Evolutionary conservation across 2,113 vertebrate species (phyloP), one percentile per base, ranked within the genome.

Genomic region (Axis porcinus): DNA sequence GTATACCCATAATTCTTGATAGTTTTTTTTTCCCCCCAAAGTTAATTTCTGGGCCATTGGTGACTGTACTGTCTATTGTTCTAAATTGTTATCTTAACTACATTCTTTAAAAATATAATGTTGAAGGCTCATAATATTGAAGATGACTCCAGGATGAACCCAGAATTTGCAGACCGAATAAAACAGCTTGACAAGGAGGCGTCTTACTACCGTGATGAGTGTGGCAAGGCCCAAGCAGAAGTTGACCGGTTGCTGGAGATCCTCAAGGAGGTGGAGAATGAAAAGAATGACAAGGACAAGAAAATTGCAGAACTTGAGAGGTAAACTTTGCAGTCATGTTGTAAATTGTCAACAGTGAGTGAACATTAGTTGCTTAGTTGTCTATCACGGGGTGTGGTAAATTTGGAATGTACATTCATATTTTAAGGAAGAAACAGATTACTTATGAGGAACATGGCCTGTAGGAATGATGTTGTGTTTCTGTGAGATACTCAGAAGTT

Each of bases 221-320:
- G 99, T 86, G 98, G 99, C 93, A 99, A 99, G 98, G 99, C 99
- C 36, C 99, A 99, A 97, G 99, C 99, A 1, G 99, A 99, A 98
- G 99, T 99, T 81, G 99, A 99, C 98, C 98, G 99, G 97, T 98
- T 99, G 86, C 99, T 99, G 98, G 99, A 99, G 95, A 99, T 99
- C 96, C 99, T 99, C 96, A 99, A 99, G 96, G 99, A 99, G 89
- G 99, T 99, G 76, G 99, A 99, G 97, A 99, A 99, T 47, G 99
- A 99, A 97, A 99, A 99, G 98, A 99, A 99, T 25, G 99, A 99
- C 98, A 99, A 99, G 98, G 99, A 99, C 98, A 99, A 99, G 98
- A 99, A 99, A 98, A 99, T 99, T 47, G 98, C 99, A 9, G 99
- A 99, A 93, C 99, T 99, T 36, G 99, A 99, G 98, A 99, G 99